Evolutionary conservation across 2,888 invertebrate genomes (phyloP).

Genomic region (Chironomus tentans): DNA sequence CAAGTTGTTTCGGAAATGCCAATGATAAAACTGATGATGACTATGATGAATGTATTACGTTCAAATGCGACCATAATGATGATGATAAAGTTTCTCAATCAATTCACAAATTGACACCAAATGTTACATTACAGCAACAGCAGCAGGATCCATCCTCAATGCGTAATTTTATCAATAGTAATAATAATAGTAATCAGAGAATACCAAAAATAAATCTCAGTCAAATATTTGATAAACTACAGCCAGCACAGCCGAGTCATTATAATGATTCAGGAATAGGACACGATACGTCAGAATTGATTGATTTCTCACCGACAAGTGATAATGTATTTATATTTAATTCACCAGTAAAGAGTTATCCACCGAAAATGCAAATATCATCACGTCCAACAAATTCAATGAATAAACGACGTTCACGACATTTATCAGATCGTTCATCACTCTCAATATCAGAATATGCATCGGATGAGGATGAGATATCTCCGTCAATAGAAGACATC

Average conservation of each 20-base stretch:
- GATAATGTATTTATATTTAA: slow-evolving; percentile 25
- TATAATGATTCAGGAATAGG: slow-evolving; percentile 22
- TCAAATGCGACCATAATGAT: slow-evolving; percentile 15
- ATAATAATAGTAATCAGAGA: background rate
- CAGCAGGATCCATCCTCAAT: background rate
- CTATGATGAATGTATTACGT: slow-evolving; percentile 14
- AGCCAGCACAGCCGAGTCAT: background rate
- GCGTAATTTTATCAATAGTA: background rate
- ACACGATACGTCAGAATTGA: background rate
- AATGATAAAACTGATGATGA: background rate
- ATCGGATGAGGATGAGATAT: slow-evolving; percentile 39
- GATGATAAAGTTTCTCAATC: background rate
- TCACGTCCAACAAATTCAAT: slow-evolving; percentile 31
- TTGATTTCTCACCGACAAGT: slow-evolving; percentile 8
- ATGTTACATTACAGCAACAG: slow-evolving; percentile 9
- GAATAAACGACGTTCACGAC: slow-evolving; percentile 40
- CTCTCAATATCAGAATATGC: slow-evolving; percentile 37
- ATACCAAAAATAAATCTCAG: slow-evolving; percentile 27
- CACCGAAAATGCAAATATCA: slow-evolving; percentile 15
- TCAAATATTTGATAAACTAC: background rate
- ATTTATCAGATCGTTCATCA: slow-evolving; percentile 41
- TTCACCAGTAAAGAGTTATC: slow-evolving; percentile 14
- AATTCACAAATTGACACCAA: slow-evolving; percentile 16
- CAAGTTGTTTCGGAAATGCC: background rate
- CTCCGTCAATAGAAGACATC: slow-evolving; percentile 34